phyloP scores from a whole-genome alignment of 2,113 vertebrate species.

The Campylomormyrus numenius region DNA sequence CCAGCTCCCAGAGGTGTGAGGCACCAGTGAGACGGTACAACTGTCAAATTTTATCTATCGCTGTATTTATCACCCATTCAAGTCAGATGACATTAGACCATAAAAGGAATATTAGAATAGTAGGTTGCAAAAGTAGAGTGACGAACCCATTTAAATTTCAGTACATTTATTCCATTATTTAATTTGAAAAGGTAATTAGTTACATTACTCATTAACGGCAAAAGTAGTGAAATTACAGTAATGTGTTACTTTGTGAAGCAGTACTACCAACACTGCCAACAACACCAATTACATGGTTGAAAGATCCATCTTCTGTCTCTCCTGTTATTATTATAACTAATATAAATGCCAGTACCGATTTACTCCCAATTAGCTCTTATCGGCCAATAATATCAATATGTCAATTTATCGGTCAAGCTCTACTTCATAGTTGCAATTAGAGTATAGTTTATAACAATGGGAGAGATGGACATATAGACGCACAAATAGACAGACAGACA shows the following conservation, averaged over 20 bases:
- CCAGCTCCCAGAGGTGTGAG: too few species aligned
- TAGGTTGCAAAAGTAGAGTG: too few species aligned
- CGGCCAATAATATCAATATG: background rate
- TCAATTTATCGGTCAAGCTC: background rate
- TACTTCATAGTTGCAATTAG: background rate
- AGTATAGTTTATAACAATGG: background rate
- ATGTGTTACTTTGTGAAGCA: background rate
- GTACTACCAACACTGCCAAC: background rate
- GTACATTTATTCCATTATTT: background rate
- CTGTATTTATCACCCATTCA: too few species aligned
- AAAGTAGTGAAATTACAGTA: background rate
- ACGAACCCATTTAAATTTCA: too few species aligned
- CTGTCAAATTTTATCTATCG: too few species aligned
- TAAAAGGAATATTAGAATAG: too few species aligned
- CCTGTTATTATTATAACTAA: background rate
- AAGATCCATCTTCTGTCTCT: background rate
- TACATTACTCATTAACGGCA: background rate
- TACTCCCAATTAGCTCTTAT: background rate
- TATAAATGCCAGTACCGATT: background rate
- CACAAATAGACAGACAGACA: background rate
- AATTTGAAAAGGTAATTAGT: background rate
- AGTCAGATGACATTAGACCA: too few species aligned
- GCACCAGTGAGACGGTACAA: too few species aligned
- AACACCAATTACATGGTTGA: background rate
- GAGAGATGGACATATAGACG: background rate